Evolutionary conservation across 2,888 invertebrate species (phyloP).

Genomic region (Thereva nobilitata): DNA sequence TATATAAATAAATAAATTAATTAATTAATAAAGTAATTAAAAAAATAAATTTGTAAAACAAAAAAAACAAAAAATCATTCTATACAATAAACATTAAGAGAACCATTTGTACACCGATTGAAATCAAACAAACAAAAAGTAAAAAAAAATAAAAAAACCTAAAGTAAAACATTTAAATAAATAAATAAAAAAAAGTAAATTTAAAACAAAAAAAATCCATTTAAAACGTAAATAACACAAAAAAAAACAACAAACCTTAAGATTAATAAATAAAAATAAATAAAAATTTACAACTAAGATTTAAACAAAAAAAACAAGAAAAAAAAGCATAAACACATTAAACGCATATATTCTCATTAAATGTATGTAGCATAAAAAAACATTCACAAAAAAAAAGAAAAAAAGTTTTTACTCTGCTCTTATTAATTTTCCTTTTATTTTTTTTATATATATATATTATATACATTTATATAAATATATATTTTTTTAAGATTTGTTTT

Average conservation of each 20-base stretch:
- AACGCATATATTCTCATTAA: constrained; percentile 34
- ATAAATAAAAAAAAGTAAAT: constrained; percentile 8
- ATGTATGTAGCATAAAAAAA: constrained; percentile 32
- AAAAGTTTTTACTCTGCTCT: not conserved
- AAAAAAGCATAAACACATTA: constrained; percentile 24
- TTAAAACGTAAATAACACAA: constrained; percentile 3
- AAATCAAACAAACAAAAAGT: constrained; percentile 6
- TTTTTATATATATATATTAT: constrained; percentile 1
- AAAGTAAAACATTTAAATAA: constrained; percentile 7
- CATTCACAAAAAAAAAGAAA: constrained; percentile 16
- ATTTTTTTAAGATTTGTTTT: too few species aligned
- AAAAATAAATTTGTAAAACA: too few species aligned
- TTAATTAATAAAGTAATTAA: too few species aligned
- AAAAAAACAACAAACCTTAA: constrained; percentile 13
- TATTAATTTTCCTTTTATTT: constrained; percentile 11
- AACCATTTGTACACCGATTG: constrained; percentile 6
- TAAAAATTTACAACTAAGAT: not conserved
- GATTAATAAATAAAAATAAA: constrained; percentile 13
- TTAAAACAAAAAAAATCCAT: constrained; percentile 19
- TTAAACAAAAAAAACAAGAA: constrained; percentile 11
- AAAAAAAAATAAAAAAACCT: not conserved
- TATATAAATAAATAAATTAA: too few species aligned
- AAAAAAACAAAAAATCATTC: too few species aligned
- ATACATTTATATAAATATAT: too few species aligned
- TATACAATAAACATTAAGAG: not conserved